phyloP scores from a whole-genome alignment of 2,797 vertebrate genomes.

The Gadopsis marmoratus region DNA sequence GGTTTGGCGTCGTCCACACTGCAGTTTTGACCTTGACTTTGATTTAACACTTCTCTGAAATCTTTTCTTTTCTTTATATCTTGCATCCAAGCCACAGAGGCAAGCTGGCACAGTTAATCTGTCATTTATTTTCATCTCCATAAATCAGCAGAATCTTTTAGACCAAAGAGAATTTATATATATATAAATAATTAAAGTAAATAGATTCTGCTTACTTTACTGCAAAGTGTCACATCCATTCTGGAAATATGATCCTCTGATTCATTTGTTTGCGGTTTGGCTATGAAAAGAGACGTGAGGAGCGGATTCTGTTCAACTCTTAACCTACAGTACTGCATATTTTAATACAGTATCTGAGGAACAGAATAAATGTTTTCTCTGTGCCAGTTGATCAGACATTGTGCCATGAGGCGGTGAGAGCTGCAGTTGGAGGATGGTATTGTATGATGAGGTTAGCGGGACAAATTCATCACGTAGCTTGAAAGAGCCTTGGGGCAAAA shows the following conservation, averaged over 20 bases:
- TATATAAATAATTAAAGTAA: conserved; percentile 1
- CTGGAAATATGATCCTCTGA: conserved; percentile 35
- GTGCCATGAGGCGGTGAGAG: conserved; percentile 6
- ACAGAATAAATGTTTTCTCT: neutral
- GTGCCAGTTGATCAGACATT: conserved; percentile 14
- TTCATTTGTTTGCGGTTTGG: conserved; percentile 43
- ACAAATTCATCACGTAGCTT: conserved; percentile 71
- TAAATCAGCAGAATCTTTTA: conserved; percentile 34
- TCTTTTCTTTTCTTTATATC: conserved; percentile 24
- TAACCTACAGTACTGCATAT: conserved; percentile 1
- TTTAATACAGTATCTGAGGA: conserved; percentile 7
- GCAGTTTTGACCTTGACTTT: conserved; percentile 21
- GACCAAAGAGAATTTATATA: neutral
- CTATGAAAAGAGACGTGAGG: conserved; percentile 10
- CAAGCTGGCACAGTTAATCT: conserved; percentile 13
- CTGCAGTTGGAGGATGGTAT: conserved; percentile 29
- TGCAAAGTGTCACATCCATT: conserved; percentile 1
- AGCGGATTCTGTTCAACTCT: conserved; percentile 2
- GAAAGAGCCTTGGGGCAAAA: conserved; percentile 56
- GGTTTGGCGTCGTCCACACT: neutral
- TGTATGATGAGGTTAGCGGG: conserved; percentile 69
- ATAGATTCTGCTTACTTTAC: conserved; percentile 10
- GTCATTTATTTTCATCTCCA: conserved; percentile 29
- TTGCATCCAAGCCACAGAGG: conserved; percentile 32
- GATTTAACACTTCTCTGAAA: conserved; percentile 29